Percentiles rank a stretch among this genome's conserved stretches.
phyloP scores from a whole-genome alignment of 1,140 invertebrate species.

The Pemphigus obesinymphae region DNA sequence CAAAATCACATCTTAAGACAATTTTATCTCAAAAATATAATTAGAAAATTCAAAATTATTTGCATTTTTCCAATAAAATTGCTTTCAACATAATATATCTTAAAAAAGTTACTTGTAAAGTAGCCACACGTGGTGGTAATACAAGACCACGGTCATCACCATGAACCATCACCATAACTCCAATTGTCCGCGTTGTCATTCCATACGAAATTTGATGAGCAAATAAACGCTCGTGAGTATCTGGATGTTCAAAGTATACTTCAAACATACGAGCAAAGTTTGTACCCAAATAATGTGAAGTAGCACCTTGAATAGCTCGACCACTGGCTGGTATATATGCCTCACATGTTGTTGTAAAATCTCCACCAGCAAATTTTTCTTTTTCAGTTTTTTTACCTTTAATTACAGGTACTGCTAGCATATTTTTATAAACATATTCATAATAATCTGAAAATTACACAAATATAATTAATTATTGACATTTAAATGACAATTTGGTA shows the following conservation, averaged over 20 bases:
- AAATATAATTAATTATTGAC: neutral
- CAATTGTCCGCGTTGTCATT: conserved; percentile 90
- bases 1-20: too few relatives aligned
- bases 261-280: conserved; percentile 99
- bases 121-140: conserved; percentile 86
- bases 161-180: conserved; percentile 94
- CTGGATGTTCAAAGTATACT: conserved; percentile 88
- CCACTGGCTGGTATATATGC: conserved; percentile 92
- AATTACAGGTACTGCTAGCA: conserved; percentile 92
- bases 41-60: too few relatives aligned
- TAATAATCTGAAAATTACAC: conserved; percentile 66
- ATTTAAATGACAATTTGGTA: neutral
- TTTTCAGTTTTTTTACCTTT: conserved; percentile 96
- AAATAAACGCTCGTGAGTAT: conserved; percentile 81
- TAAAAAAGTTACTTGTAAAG: conserved; percentile 65
- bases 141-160: conserved; percentile 95
- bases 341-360: conserved; percentile 96
- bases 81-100: too few relatives aligned
- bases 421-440: conserved; percentile 80
- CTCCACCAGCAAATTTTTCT: conserved; percentile 98
- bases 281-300: conserved; percentile 96
- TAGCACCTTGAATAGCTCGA: conserved; percentile 89
- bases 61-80: too few relatives aligned
- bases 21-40: too few relatives aligned
- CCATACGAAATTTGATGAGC: conserved; percentile 99